phyloP scores from a whole-genome alignment of 2,888 invertebrate species.

The Papilio gigon region DNA sequence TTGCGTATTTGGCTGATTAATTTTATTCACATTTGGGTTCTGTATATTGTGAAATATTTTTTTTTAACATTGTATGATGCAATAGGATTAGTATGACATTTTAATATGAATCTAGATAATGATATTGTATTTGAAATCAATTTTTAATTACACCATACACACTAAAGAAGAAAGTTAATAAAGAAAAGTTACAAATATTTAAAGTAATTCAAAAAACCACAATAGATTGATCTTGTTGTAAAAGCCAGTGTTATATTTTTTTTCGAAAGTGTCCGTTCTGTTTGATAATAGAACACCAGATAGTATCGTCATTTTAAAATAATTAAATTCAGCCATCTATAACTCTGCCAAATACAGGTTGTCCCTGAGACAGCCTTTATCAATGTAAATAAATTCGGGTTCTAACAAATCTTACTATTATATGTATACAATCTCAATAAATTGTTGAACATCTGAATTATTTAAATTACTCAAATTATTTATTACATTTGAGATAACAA shows the following conservation, averaged over 20 bases:
- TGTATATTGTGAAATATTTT: background rate
- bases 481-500: constrained; percentile 8
- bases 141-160: too few species aligned
- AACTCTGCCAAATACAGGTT: background rate
- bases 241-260: too few species aligned
- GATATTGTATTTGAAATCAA: too few species aligned
- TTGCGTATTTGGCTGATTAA: constrained; percentile 4
- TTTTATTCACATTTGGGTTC: background rate
- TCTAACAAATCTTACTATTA: constrained; percentile 13
- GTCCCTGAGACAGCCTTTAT: background rate
- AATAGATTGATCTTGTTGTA: too few species aligned
- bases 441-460: constrained; percentile 4
- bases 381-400: background rate
- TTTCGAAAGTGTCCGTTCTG: too few species aligned
- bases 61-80: background rate
- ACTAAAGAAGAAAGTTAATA: too few species aligned
- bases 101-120: too few species aligned
- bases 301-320: background rate
- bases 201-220: too few species aligned
- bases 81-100: too few species aligned
- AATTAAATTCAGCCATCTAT: constrained; percentile 1
- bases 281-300: too few species aligned
- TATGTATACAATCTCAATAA: background rate
- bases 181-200: too few species aligned
- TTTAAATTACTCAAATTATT: constrained; percentile 20